phyloP scores from a whole-genome alignment of 2,113 vertebrate species.

The Paralichthys olivaceus region DNA sequence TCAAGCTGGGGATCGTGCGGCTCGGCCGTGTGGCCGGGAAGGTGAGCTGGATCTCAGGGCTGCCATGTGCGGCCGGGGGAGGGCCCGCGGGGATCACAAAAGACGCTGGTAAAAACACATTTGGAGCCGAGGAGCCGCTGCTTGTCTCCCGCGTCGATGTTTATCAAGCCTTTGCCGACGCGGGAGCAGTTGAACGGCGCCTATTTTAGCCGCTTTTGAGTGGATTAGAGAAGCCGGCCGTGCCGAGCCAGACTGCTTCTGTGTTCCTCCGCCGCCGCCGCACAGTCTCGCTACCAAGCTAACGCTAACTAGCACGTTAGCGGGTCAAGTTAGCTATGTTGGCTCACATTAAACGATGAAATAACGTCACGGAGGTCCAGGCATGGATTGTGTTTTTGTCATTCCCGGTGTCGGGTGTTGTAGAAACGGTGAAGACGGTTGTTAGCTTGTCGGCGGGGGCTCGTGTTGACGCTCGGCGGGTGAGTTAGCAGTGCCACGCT shows the following conservation, averaged over 20 bases:
- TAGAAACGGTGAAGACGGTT: accelerated
- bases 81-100: conserved; percentile 69
- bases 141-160: neutral
- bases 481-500: conserved; percentile 53
- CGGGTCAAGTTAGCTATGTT: conserved; percentile 17
- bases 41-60: conserved; percentile 85
- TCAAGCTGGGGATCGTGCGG: conserved; percentile 95
- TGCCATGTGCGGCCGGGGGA: conserved; percentile 84
- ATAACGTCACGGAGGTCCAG: neutral
- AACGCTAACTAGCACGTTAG: conserved; percentile 66
- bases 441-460: neutral
- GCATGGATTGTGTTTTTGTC: neutral
- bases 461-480: neutral
- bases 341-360: neutral
- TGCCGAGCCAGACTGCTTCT: conserved; percentile 51
- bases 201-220: conserved; percentile 35
- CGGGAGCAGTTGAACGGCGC: neutral
- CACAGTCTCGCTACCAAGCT: conserved; percentile 49
- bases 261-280: conserved; percentile 36
- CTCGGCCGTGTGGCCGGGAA: conserved; percentile 98
- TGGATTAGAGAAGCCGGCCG: conserved; percentile 64
- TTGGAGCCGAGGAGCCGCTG: neutral
- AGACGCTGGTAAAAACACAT: conserved; percentile 24
- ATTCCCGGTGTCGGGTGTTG: neutral
- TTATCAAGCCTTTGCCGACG: neutral